Evolutionary conservation across 2,888 invertebrate genomes (phyloP).

Genomic region (Rotaria sp.): DNA sequence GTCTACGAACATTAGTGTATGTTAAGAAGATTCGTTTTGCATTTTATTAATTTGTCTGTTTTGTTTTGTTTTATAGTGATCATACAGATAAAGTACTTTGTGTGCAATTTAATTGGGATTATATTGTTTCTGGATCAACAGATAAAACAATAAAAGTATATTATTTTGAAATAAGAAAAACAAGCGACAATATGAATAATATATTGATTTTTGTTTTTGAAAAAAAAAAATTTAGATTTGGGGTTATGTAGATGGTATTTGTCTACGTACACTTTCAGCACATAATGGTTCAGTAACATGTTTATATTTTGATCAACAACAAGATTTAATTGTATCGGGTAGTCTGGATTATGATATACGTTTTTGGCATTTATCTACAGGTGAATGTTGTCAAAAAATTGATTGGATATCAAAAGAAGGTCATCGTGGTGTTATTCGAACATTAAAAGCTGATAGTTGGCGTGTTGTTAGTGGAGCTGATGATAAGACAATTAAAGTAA

Average conservation of each 20-base stretch:
- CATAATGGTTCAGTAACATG: constrained; percentile 59
- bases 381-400: constrained; percentile 57
- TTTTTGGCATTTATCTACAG: constrained; percentile 57
- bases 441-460: constrained; percentile 59
- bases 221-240: constrained; percentile 54
- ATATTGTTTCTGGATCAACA: constrained; percentile 52
- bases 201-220: not conserved
- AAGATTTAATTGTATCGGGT: constrained; percentile 56
- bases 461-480: constrained; percentile 59
- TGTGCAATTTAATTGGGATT: constrained; percentile 53
- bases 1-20: not conserved
- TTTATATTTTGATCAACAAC: constrained; percentile 55
- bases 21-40: not conserved
- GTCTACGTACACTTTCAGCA: constrained; percentile 56
- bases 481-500: constrained; percentile 59
- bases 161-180: too few species aligned
- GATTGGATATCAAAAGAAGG: constrained; percentile 60
- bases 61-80: constrained; percentile 48
- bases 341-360: constrained; percentile 58
- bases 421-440: constrained; percentile 47
- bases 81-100: constrained; percentile 58
- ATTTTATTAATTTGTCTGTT: not conserved
- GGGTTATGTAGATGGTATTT: constrained; percentile 53
- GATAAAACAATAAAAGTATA: constrained; percentile 57
- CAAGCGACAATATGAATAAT: not conserved